phyloP scores from a whole-genome alignment of 1,140 invertebrate genomes.

The Macrosteles quadrilineatus region DNA sequence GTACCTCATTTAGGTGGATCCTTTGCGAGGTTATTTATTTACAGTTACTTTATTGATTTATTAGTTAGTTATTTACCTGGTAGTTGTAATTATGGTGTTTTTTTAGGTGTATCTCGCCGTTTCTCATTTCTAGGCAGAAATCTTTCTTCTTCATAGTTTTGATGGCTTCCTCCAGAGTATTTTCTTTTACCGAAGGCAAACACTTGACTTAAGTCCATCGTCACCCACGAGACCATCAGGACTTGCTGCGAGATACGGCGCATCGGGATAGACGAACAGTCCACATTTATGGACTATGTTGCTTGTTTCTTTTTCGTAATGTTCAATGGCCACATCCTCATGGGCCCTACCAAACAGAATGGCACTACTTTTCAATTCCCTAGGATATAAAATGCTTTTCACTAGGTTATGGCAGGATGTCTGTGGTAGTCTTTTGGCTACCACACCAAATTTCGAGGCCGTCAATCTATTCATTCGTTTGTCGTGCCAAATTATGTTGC shows the following conservation, averaged over 20 bases:
- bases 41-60: too few relatives aligned
- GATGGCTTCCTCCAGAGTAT: not conserved
- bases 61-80: too few relatives aligned
- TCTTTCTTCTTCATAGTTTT: not conserved
- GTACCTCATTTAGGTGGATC: too few relatives aligned
- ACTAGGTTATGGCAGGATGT: not conserved
- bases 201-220: conserved; percentile 40
- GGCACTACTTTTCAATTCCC: not conserved
- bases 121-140: not conserved
- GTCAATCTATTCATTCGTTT: not conserved
- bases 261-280: conserved; percentile 21
- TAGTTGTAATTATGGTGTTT: conserved; percentile 34
- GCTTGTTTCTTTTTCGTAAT: not conserved
- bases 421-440: not conserved
- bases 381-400: not conserved
- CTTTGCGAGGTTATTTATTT: too few relatives aligned
- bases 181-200: conserved; percentile 17
- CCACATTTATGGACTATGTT: not conserved
- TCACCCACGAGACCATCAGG: conserved; percentile 41
- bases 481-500: not conserved
- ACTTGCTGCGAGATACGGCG: conserved; percentile 38
- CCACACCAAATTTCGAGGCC: not conserved
- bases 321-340: not conserved
- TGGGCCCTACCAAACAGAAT: not conserved
- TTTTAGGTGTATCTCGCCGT: not conserved